Conservation (phyloP, 2,888 invertebrate genomes). For the Sarcophaga rosellei region DNA sequence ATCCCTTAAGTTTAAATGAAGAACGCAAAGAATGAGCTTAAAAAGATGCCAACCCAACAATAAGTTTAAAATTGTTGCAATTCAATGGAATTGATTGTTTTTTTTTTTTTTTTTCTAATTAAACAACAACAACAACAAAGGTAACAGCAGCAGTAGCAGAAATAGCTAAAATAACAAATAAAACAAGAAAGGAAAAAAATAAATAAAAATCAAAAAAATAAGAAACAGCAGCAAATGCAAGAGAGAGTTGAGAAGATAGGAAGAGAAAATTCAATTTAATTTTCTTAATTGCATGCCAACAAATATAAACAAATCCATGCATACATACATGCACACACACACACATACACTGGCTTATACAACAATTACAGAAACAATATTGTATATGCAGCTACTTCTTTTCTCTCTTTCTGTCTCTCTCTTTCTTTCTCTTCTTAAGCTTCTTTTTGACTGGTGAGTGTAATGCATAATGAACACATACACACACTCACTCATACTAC, state of each 20-base stretch:
- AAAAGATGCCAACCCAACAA: too few species aligned
- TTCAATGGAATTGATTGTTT: too few species aligned
- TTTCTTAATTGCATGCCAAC: slow-evolving; percentile 54
- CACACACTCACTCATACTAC: too few species aligned
- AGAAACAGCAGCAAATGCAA: background rate
- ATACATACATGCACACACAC: background rate
- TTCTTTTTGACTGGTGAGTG: too few species aligned
- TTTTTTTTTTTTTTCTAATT: too few species aligned
- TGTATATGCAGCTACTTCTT: too few species aligned
- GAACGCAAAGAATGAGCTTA: too few species aligned
- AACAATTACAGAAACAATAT: slow-evolving; percentile 1
- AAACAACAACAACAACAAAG: background rate
- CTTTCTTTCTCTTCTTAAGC: background rate
- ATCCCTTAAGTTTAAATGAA: too few species aligned
- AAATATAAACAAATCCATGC: background rate
- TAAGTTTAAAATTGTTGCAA: too few species aligned
- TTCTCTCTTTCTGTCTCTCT: background rate
- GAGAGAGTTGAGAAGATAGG: background rate
- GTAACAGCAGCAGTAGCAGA: background rate
- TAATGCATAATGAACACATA: too few species aligned
- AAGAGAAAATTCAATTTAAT: slow-evolving; percentile 59
- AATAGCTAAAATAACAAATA: too few species aligned
- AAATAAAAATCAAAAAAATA: background rate
- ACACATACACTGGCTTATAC: background rate
- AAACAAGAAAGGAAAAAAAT: too few species aligned